Evolutionary conservation across 1,140 invertebrate species (phyloP).

Genomic region (Caerostris extrusa): DNA sequence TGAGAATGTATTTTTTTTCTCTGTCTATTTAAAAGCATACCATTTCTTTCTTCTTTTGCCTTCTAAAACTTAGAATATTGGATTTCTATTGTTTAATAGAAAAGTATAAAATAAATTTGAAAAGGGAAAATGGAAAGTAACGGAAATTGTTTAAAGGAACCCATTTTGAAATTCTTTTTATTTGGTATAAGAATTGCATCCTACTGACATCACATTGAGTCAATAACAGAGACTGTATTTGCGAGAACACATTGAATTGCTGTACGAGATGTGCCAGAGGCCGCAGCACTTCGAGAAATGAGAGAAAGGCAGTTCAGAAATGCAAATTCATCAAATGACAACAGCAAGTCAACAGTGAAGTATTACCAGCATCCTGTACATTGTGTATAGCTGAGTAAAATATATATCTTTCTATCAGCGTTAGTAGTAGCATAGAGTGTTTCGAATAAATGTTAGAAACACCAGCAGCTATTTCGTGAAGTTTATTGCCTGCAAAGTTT

Average conservation of each 20-base stretch:
- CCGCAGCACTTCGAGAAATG: not conserved
- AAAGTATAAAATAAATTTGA: not conserved
- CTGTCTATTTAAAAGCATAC: not conserved
- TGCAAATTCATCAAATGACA: conserved; percentile 35
- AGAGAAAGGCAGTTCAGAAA: conserved; percentile 27
- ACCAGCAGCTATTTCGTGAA: too few species aligned
- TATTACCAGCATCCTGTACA: not conserved
- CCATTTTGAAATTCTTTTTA: not conserved
- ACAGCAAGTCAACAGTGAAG: conserved; percentile 17
- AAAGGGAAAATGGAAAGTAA: not conserved
- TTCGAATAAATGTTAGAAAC: too few species aligned
- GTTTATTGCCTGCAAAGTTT: too few species aligned
- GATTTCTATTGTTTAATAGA: not conserved
- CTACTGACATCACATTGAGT: not conserved
- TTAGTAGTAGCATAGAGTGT: not conserved
- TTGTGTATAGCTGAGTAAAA: not conserved
- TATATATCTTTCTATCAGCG: not conserved
- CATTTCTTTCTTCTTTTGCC: not conserved
- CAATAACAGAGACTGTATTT: not conserved
- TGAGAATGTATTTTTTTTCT: not conserved
- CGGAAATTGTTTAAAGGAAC: not conserved
- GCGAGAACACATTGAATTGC: not conserved
- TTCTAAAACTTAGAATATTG: not conserved
- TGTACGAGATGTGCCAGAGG: not conserved
- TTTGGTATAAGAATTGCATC: not conserved